Percentiles rank a stretch among this genome's conserved stretches.
Conservation (phyloP, 2,888 invertebrate species). For the Ceramica pisi region DNA sequence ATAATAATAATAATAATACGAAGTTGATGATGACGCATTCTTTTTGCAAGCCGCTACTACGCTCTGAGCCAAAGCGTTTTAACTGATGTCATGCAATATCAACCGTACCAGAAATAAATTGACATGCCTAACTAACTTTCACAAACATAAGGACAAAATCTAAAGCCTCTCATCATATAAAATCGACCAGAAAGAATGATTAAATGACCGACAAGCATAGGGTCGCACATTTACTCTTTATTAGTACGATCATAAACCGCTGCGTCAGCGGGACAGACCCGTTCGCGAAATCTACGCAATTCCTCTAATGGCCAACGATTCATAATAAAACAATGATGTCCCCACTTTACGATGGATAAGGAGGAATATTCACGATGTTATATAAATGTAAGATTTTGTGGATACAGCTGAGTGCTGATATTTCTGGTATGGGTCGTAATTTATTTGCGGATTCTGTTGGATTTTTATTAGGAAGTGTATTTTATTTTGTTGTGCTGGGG, state of each 20-base stretch:
- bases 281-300: slow-evolving; percentile 71
- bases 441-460: slow-evolving; percentile 25
- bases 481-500: background rate
- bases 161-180: slow-evolving; percentile 57
- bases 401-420: slow-evolving; percentile 50
- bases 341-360: slow-evolving; percentile 70
- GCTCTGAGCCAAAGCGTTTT: no score
- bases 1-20: no score
- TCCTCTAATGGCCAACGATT: slow-evolving; percentile 76
- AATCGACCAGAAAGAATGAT: slow-evolving; percentile 72
- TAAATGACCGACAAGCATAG: slow-evolving; percentile 74
- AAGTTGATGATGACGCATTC: no score
- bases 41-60: no score
- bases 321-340: slow-evolving; percentile 79
- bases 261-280: slow-evolving; percentile 69
- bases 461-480: slow-evolving; percentile 14
- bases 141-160: slow-evolving; percentile 11
- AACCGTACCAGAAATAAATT: background rate
- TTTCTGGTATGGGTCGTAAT: slow-evolving; percentile 40
- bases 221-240: slow-evolving; percentile 75
- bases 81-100: no score
- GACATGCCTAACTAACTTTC: background rate
- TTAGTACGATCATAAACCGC: slow-evolving; percentile 77
- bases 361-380: slow-evolving; percentile 62
- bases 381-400: slow-evolving; percentile 58